A percentile compares a stretch with the other conserved stretches of the same genome.
Evolutionary conservation across 1,140 invertebrate genomes (phyloP).

Genomic region (Apis cerana): DNA sequence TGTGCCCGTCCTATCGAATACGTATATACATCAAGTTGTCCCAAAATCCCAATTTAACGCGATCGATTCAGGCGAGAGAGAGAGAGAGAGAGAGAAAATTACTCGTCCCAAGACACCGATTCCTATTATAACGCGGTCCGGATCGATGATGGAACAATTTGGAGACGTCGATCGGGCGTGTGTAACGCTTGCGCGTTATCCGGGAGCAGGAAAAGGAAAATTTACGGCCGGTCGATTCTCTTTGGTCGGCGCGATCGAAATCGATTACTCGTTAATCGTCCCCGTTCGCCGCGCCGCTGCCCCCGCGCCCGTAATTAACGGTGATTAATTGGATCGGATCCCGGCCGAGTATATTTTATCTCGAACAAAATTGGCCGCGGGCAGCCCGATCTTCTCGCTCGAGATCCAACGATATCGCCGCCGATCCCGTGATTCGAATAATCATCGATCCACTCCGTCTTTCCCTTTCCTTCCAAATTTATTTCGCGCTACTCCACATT

Average conservation of each 20-base stretch:
- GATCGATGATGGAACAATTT: too few species aligned
- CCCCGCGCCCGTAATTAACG: constrained; percentile 75
- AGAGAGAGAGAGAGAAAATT: not conserved
- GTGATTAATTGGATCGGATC: constrained; percentile 74
- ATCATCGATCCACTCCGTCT: constrained; percentile 49
- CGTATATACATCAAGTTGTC: too few species aligned
- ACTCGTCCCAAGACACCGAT: too few species aligned
- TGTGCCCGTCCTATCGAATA: too few species aligned
- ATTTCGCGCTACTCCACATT: too few species aligned
- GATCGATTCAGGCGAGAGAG: not conserved
- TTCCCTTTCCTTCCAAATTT: too few species aligned
- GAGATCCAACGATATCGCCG: constrained; percentile 28
- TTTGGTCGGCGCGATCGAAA: constrained; percentile 75
- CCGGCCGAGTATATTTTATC: constrained; percentile 63
- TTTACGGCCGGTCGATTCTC: constrained; percentile 53
- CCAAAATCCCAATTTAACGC: too few species aligned
- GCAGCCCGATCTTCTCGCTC: constrained; percentile 4
- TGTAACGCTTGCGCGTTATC: not conserved
- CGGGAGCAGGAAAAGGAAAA: constrained; percentile 52
- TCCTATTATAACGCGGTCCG: too few species aligned
- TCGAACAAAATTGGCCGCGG: constrained; percentile 60
- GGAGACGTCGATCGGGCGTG: not conserved
- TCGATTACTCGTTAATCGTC: constrained; percentile 78
- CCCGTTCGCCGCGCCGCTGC: constrained; percentile 58
- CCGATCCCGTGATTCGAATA: constrained; percentile 53